Conservation (phyloP, 2,113 vertebrate genomes). For the Miniopterus natalensis region DNA sequence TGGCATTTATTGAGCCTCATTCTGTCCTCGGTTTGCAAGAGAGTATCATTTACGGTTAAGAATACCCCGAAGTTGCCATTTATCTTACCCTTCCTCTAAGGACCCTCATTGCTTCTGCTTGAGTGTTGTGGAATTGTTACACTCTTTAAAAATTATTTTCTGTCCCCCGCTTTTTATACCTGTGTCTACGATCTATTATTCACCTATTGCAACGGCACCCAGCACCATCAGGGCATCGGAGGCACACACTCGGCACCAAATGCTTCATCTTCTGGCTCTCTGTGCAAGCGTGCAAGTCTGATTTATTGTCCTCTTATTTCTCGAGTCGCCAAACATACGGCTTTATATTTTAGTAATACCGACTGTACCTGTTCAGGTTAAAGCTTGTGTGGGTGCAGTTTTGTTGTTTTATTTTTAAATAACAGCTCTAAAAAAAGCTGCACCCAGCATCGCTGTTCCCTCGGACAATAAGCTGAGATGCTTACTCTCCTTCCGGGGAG, state of each 20-base stretch:
- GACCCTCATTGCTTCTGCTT: constrained; percentile 1
- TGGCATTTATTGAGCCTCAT: constrained; percentile 61
- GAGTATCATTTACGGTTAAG: constrained; percentile 57
- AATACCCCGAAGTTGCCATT: constrained; percentile 18
- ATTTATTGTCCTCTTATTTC: constrained; percentile 34
- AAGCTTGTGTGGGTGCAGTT: background rate
- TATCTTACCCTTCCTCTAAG: constrained; percentile 52
- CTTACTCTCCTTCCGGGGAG: background rate
- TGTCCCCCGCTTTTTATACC: rapidly evolving
- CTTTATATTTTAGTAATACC: background rate
- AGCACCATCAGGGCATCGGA: background rate
- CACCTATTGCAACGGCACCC: background rate
- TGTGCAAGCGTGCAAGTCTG: background rate
- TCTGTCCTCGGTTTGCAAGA: constrained; percentile 35
- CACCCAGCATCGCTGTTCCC: background rate
- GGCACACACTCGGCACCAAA: background rate
- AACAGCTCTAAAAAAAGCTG: background rate
- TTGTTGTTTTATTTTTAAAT: constrained; percentile 44
- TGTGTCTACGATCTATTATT: background rate
- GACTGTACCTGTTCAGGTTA: background rate
- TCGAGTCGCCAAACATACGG: background rate
- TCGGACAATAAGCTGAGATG: background rate
- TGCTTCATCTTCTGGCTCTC: background rate
- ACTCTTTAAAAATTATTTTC: background rate
- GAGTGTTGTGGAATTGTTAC: background rate